A percentile compares a stretch with the other conserved stretches of the same genome.
Evolutionary conservation across 2,797 vertebrate genomes (phyloP).

Genomic region (Thripadectes ignobilis): DNA sequence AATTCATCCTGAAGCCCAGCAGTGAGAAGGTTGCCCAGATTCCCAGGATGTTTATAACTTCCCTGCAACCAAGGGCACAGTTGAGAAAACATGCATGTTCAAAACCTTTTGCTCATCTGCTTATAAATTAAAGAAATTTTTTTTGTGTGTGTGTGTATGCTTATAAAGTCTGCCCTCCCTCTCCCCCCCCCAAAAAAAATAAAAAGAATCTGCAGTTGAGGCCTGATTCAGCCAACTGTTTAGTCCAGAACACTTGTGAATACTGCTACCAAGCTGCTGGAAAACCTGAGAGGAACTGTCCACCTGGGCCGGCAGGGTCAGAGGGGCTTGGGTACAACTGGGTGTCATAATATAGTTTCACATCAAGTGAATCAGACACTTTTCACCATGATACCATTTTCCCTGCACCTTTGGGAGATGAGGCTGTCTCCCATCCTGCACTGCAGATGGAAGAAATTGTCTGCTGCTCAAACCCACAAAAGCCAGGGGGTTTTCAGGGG

Average conservation of each 20-base stretch:
- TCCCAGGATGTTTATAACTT: not conserved
- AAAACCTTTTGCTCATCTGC: not conserved
- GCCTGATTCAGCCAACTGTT: not conserved
- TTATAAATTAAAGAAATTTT: not conserved
- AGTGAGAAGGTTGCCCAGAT: not conserved
- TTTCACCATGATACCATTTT: not conserved
- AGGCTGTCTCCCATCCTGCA: not conserved
- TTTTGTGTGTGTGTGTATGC: too few relatives aligned
- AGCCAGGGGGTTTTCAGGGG: not conserved
- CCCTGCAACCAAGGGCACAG: not conserved
- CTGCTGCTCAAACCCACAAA: constrained; percentile 3
- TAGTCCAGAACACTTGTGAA: not conserved
- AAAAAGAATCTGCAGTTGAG: not conserved
- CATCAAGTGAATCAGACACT: not conserved
- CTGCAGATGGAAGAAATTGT: not conserved
- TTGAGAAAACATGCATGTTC: not conserved
- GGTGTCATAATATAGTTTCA: not conserved
- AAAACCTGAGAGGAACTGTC: not conserved
- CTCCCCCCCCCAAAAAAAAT: not conserved
- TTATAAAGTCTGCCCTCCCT: not conserved
- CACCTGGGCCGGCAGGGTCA: not conserved
- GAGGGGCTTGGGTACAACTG: not conserved
- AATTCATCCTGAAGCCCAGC: not conserved
- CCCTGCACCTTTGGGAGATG: not conserved
- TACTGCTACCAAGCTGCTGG: not conserved